Evolutionary conservation across 1,140 invertebrate species (phyloP), one percentile per base, ranked within the genome.

Genomic region (Leguminivora glycinivorella): DNA sequence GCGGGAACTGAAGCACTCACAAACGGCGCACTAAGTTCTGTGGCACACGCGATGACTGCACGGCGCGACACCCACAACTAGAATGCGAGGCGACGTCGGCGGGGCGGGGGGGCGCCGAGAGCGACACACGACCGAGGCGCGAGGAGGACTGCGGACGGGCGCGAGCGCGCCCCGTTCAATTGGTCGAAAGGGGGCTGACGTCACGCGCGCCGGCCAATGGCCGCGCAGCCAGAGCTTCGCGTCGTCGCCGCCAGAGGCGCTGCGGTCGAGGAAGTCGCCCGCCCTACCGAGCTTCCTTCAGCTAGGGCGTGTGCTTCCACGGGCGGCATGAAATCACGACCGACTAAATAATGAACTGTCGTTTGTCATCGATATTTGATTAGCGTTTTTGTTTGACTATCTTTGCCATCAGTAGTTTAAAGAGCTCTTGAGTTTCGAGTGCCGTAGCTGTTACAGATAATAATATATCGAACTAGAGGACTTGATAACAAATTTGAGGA

Each of bases 21-120:
- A 89, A 88, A 87, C 85, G 84, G 88, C 88, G 88, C 88, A 90
- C 88, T 88, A 77, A 87, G 87, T 88, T 87, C 83, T 76, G 87
- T 82, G 85, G 82, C 86, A 89, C 88, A 87, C 88, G 88, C 88
- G 88, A 88, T 77, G 85, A 85, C 88, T 89, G 87, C 84, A 89
- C 89, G 77, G 87, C 85, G 87, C 85, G 84, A 91, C 87, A 90
- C 87, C 87, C 89, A 89, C 87, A 81, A 90, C 85, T 89, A 89
- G 89, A 91, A 91, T 91, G 89, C 89, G 89, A 86, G 83, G 85
- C 82, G 89, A 80, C 84, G 68, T 29, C 81, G 79, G 83, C 82
- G 88, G 85, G 87, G 87, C 70, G 78, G 75, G 80, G 80, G 76
- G 76, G 79, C 73, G 73, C 75, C 72, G 83, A 73, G 80, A 81